Base-by-base conservation (phyloP, 1,140 invertebrate species). In the Globodera rostochiensis region DNA sequence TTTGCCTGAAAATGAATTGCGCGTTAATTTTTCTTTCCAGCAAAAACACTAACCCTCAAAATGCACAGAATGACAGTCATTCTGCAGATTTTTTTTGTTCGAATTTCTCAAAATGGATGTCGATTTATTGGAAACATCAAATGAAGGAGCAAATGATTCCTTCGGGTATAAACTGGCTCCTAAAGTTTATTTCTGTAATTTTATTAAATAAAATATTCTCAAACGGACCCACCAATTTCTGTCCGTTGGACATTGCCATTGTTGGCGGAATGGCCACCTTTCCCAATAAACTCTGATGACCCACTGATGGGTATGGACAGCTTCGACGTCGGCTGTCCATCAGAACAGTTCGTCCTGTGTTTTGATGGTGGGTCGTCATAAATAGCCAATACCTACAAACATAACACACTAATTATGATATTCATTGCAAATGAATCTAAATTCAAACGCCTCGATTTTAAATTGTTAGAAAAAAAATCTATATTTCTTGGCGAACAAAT, bases 351-450 rank as follows among this genome's bases (percentile, higher is more conserved):
- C 5, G 21, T 49, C 47, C 47, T 15, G 47, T 21, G 11, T 69
- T 53, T 70, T 78, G 66, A 67, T 6, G 77, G 77, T 7, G 77
- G 77, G 45, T 78, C 77, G 69, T 78, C 77, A 9, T 78, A 78
- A 19, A 78, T 78, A 21, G 77, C 77, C 70, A 78, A 47, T 64
- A 78, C 66, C 77, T 78, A 8, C 1, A n/a, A 69, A 46, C 19
- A 19, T 53, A 53, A 11, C 13, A 19, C 57, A 64, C 13, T 6
- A 6, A 64, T 64, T 64, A 36, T 36, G 36, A 36, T 36, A 36
- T 36, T 36, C 3, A 36, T 36, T 36, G 36, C 36, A 36, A 1
- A 36, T 36, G 36, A 36, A 36, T 36, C 36, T 36, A 36, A 36
- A 36, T 36, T 36, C 2, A 36, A 36, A 36, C 36, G 25, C 25